These are phyloP conservation scores for Scleropages formosus DNA, from an alignment of 2,797 vertebrate genomes.

Conservation along the genomic window DNA sequence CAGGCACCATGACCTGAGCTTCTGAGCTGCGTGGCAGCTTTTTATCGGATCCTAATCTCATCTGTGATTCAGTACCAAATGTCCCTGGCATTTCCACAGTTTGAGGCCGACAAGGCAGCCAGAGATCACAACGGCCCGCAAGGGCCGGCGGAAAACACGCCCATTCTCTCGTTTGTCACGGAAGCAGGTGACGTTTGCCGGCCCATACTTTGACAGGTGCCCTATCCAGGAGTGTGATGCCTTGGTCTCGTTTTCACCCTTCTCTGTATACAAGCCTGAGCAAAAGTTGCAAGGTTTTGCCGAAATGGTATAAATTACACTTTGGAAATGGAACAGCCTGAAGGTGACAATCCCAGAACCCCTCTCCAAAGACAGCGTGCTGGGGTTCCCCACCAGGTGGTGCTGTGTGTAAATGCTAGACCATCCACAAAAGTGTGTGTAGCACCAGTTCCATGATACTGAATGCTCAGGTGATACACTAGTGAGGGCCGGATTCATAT, in stretches of 20 bases:
- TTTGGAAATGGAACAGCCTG: conserved; percentile 9
- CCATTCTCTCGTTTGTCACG: no score
- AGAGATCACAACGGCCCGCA: conserved; percentile 61
- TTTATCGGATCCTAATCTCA: conserved; percentile 21
- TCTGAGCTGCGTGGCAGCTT: not conserved
- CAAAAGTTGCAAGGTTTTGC: conserved; percentile 34
- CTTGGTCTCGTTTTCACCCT: not conserved
- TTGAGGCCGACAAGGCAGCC: conserved; percentile 47
- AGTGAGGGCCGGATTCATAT: conserved; percentile 29
- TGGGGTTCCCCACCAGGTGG: conserved; percentile 60
- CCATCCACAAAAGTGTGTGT: not conserved
- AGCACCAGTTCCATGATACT: conserved; percentile 16
- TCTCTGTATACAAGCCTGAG: conserved; percentile 32
- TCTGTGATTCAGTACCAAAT: conserved; percentile 1
- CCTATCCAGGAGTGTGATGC: conserved; percentile 23
- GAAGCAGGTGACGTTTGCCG: conserved; percentile 60
- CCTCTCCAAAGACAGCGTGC: conserved; percentile 20
- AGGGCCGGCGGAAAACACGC: conserved; percentile 63
- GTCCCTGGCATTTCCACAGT: conserved; percentile 15
- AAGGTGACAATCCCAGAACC: conserved; percentile 22
- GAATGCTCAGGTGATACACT: conserved; percentile 37
- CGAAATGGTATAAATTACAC: conserved; percentile 26
- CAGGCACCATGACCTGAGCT: conserved; percentile 19
- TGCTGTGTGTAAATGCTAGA: conserved; percentile 43
- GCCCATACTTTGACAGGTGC: conserved; percentile 55